These are phyloP conservation scores for Saccostrea echinata DNA, from an alignment of 1,140 invertebrate genomes.

Conservation along the genomic window DNA sequence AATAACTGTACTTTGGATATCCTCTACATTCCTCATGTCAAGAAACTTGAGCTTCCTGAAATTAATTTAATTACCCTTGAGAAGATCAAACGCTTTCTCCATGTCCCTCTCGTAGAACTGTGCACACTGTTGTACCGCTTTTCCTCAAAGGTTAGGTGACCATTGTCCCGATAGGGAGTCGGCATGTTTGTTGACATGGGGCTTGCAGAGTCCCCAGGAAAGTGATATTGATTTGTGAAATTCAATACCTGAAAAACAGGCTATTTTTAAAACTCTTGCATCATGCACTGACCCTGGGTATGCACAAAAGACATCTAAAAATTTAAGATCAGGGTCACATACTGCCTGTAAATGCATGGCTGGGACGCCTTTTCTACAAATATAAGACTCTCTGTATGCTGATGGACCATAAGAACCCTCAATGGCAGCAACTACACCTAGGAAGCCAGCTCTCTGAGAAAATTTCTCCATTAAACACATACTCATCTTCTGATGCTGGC, in stretches of 20 bases:
- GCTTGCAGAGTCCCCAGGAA: slow-evolving; percentile 52
- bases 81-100: slow-evolving; percentile 32
- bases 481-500: background rate
- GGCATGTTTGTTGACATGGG: slow-evolving; percentile 50
- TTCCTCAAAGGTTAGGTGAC: slow-evolving; percentile 50
- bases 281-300: slow-evolving; percentile 58
- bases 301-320: slow-evolving; percentile 54
- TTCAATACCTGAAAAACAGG: slow-evolving; percentile 1
- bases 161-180: slow-evolving; percentile 54
- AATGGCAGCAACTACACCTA: slow-evolving; percentile 15
- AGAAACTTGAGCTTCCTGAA: slow-evolving; percentile 39
- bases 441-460: slow-evolving; percentile 41
- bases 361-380: slow-evolving; percentile 51
- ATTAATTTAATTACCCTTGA: slow-evolving; percentile 41
- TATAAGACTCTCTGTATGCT: slow-evolving; percentile 51
- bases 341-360: slow-evolving; percentile 57
- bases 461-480: background rate
- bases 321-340: slow-evolving; percentile 49
- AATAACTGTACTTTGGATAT: background rate
- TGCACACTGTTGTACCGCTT: slow-evolving; percentile 41
- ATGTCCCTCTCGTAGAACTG: slow-evolving; percentile 22
- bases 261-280: slow-evolving; percentile 55
- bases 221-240: background rate
- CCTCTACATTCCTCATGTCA: slow-evolving; percentile 32
- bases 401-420: slow-evolving; percentile 50